Base-by-base conservation (phyloP, 2,113 vertebrate species). In the Syngnathus typhle region DNA sequence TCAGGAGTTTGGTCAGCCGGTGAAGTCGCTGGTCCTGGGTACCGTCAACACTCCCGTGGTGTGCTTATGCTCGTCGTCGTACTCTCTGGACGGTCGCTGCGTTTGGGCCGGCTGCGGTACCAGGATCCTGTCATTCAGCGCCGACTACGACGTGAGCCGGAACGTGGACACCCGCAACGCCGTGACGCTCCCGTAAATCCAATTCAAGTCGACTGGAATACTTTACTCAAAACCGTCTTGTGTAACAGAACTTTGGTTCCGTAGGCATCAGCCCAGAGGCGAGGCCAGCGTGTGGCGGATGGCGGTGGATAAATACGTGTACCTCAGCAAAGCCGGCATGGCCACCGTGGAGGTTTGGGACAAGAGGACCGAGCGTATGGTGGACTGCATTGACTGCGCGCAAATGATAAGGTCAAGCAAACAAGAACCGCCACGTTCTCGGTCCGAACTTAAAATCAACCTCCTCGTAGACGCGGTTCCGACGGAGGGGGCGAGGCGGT, bases 321-420 rank as follows among this genome's bases (percentile, higher is more conserved):
- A 95, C 80, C 71, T 98, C 70, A 95, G 93, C 78, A 98, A 95
- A 90, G 91, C 92, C 23, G 92, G 92, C n/a, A 91, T 93, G 18
- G 85, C 94, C 2, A 83, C 90, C 19, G 92, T 99, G 1, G 95
- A 98, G 87, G 91, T 99, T 51, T 95, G 96, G 96, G 95, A 99
- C 76, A 95, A 94, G 88, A 95, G 93, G 76, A 93, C 89, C 0
- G 93, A 94, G 81, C 94, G 91, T 73, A 92, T 95, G 87, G 89
- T 91, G 70, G 92, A 94, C 83, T 82, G 92, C 41, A 94, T 98
- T 67, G 92, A 98, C 83, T 98, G 95, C 64, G 87, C 91, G 8
- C 91, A 91, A 74, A 89, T 95, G 71, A 88, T 99, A 46, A 93
- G 91, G 96, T 97, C 87, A 88, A 71, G 60, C n/a, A 19, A 61